These are phyloP conservation scores for Gila robusta DNA, from an alignment of 2,797 vertebrate genomes.

Conservation along the genomic window DNA sequence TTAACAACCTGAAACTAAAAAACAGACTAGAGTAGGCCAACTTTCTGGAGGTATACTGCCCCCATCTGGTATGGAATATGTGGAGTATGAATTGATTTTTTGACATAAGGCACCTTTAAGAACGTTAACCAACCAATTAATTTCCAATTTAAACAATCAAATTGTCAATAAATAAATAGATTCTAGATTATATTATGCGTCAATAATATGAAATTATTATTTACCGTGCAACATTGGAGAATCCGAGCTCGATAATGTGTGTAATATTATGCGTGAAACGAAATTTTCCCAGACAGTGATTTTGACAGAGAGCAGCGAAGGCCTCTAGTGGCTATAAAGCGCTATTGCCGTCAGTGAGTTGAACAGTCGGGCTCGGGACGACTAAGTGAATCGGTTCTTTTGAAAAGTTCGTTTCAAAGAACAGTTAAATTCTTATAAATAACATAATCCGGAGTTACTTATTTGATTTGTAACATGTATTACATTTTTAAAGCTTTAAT, in stretches of 20 bases:
- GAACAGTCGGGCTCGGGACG: neutral
- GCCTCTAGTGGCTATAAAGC: neutral
- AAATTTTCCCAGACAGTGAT: neutral
- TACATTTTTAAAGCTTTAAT: neutral
- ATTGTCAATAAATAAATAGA: neutral
- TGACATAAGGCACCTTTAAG: no score
- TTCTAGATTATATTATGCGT: neutral
- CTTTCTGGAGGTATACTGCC: no score
- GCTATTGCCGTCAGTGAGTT: neutral
- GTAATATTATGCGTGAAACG: neutral
- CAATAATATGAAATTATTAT: neutral
- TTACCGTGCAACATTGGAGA: neutral
- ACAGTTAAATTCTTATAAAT: neutral
- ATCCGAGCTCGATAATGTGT: neutral
- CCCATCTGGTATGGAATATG: no score
- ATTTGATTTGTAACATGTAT: no score
- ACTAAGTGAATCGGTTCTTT: neutral
- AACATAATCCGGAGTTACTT: neutral
- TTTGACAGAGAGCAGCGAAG: neutral
- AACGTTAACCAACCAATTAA: neutral
- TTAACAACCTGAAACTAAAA: no score
- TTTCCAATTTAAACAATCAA: neutral
- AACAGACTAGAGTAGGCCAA: no score
- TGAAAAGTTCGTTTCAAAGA: neutral
- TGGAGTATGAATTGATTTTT: no score